Evolutionary conservation across 2,888 invertebrate species (phyloP).

Genomic region (Pterostichus madidus): DNA sequence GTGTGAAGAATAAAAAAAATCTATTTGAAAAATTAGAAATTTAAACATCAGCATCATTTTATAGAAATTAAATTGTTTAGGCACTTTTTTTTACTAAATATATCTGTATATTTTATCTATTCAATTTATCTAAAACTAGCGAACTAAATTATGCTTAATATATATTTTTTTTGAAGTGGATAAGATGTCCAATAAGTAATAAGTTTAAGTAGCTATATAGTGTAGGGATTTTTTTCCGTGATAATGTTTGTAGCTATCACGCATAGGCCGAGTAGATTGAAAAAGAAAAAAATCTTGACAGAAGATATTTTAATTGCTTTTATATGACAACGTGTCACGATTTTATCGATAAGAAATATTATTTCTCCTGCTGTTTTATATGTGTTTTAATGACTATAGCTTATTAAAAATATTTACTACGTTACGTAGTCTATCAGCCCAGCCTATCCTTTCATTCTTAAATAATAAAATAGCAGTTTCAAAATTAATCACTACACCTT

Average conservation of each 20-base stretch:
- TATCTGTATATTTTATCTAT: too few species aligned
- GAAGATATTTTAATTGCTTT: conserved; percentile 54
- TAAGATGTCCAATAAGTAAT: neutral
- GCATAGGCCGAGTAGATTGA: conserved; percentile 11
- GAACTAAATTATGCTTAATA: too few species aligned
- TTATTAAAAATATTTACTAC: conserved; percentile 53
- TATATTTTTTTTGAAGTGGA: neutral
- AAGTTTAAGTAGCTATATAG: neutral
- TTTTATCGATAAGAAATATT: conserved; percentile 55
- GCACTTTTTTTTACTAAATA: too few species aligned
- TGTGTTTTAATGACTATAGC: conserved; percentile 58
- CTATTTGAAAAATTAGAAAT: too few species aligned
- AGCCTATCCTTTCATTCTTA: conserved; percentile 33
- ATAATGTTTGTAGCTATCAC: conserved; percentile 20
- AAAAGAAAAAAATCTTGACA: conserved; percentile 41
- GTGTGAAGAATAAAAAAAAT: too few species aligned
- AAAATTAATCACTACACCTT: conserved; percentile 42
- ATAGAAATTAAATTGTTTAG: too few species aligned
- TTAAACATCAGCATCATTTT: too few species aligned
- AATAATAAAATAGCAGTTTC: conserved; percentile 31
- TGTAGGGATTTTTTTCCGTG: conserved; percentile 1
- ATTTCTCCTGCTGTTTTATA: conserved; percentile 64
- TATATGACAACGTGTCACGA: conserved; percentile 51
- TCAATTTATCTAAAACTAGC: too few species aligned
- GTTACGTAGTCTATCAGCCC: conserved; percentile 35